A percentile compares a stretch with the other conserved stretches of the same genome.
Conservation (phyloP, 2,888 invertebrate species). For the Lepidocyrtoides sp. region DNA sequence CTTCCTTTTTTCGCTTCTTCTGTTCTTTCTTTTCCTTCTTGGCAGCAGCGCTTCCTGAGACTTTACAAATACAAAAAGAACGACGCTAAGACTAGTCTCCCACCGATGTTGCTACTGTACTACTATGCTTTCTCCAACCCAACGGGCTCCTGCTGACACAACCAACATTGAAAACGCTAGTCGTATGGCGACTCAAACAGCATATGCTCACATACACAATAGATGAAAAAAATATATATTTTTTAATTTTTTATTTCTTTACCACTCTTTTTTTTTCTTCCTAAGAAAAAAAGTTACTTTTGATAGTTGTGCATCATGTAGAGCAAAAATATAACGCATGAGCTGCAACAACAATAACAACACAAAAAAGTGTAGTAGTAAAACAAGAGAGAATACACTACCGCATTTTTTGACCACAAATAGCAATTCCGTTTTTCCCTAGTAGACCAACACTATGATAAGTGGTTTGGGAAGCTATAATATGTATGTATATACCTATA, state of each 20-base stretch:
- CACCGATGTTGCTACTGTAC: neutral
- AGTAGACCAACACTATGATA: conserved; percentile 2
- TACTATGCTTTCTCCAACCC: neutral
- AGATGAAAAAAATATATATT: conserved; percentile 46
- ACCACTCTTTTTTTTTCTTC: neutral
- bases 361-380: neutral
- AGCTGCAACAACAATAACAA: neutral
- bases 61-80: conserved; percentile 7
- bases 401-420: conserved; percentile 63
- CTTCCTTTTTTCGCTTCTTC: neutral
- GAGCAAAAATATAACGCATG: neutral
- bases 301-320: conserved; percentile 6
- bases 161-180: neutral
- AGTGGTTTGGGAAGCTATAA: neutral
- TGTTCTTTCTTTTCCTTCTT: conserved; percentile 45
- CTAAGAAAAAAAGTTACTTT: neutral
- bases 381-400: neutral
- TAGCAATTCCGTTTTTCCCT: conserved; percentile 28
- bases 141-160: conserved; percentile 14
- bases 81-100: conserved; percentile 13
- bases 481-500: neutral
- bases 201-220: neutral
- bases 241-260: conserved; percentile 48
- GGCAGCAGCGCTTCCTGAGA: conserved; percentile 69
- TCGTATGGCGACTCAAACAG: conserved; percentile 29